A percentile compares a stretch with the other conserved stretches of the same genome.
Conservation (phyloP, 2,797 vertebrate genomes). For the Hoplostethus atlanticus region DNA sequence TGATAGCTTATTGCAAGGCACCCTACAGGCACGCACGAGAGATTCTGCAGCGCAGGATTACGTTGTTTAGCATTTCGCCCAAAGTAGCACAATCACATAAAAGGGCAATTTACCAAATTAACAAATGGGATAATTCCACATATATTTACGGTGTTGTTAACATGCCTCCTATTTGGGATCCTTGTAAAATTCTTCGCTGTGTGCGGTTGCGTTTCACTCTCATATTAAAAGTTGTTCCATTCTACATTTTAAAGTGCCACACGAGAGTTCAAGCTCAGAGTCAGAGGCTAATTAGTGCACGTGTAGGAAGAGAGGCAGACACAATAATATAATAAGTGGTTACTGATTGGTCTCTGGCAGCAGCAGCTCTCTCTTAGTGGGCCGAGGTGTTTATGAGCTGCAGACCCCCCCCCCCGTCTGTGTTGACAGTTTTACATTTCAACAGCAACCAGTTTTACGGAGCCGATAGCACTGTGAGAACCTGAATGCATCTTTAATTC, state of each 20-base stretch:
- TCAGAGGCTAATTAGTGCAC: background rate
- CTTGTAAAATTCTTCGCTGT: background rate
- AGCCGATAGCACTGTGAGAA: too few species aligned
- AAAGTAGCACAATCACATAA: background rate
- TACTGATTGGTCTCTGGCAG: constrained; percentile 15
- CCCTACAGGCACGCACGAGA: constrained; percentile 1
- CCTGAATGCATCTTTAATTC: too few species aligned
- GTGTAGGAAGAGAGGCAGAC: background rate
- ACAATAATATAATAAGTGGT: background rate
- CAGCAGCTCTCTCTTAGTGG: constrained; percentile 10
- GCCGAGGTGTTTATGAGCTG: constrained; percentile 54
- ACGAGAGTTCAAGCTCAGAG: background rate
- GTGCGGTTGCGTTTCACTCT: background rate
- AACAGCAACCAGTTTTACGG: background rate
- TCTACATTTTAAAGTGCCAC: background rate
- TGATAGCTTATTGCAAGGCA: background rate
- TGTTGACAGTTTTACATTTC: constrained; percentile 63
- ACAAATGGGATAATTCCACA: background rate
- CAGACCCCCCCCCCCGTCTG: constrained; percentile 19
- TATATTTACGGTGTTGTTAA: constrained; percentile 1
- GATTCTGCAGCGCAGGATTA: background rate
- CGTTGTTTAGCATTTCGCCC: constrained; percentile 20
- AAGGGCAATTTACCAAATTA: constrained; percentile 7
- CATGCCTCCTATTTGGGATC: background rate
- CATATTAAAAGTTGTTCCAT: background rate